phyloP scores from a whole-genome alignment of 2,113 vertebrate genomes.

The Neotoma lepida region DNA sequence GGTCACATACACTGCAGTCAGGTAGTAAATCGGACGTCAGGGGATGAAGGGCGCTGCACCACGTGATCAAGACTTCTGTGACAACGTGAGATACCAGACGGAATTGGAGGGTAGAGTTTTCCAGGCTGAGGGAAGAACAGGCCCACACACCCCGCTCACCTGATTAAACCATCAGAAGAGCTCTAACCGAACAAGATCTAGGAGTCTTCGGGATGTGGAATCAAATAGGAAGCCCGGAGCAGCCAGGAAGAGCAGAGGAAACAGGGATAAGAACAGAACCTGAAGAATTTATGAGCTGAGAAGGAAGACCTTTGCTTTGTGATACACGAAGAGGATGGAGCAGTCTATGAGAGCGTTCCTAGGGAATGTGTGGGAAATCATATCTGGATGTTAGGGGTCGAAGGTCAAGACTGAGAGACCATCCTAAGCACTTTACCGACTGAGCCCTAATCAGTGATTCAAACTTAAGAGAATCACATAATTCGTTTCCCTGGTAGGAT shows the following conservation, averaged over 20 bases:
- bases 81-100: no score
- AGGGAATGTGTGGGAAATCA: not conserved
- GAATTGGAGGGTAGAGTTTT: not conserved
- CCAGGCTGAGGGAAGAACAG: not conserved
- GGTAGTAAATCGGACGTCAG: not conserved
- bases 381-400: not conserved
- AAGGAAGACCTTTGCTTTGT: not conserved
- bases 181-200: not conserved
- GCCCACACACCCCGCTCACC: accelerated
- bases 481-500: not conserved
- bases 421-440: not conserved
- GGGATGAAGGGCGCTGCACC: not conserved
- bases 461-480: not conserved
- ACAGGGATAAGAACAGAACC: not conserved
- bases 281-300: not conserved
- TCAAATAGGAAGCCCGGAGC: not conserved
- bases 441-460: not conserved
- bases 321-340: not conserved
- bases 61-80: not conserved
- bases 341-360: not conserved
- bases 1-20: not conserved
- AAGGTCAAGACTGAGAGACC: not conserved
- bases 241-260: not conserved
- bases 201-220: not conserved
- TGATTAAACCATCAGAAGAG: not conserved